Base-by-base conservation (phyloP, 2,888 invertebrate genomes). In the Watsonalla binaria region DNA sequence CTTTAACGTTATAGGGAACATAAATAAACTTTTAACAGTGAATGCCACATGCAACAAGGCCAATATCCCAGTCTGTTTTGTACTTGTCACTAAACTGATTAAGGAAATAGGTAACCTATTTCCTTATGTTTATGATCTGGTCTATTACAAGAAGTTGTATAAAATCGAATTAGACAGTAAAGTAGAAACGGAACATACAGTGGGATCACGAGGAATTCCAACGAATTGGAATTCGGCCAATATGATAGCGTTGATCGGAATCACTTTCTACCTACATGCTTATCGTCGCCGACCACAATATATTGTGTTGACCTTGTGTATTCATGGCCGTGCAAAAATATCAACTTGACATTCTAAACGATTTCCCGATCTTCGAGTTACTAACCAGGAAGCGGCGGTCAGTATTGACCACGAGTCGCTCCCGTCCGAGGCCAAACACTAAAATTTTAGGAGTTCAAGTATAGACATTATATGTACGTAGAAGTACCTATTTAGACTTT, bases 301-400 rank as follows among this genome's bases (percentile, higher is more conserved):
- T 83, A 82, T 76, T 74, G 72, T 68, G 62, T 58, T 70, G 84
- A 80, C 90, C 90, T 90, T 89, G 87, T 79, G 72, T 76, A 65
- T 82, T 86, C 89, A 88, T 72, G 87, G 89, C 73, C 86, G 80
- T 74, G 86, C 87, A 85, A 88, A 90, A 90, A 89, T 90, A 90
- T 84, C 86, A 82, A 84, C 80, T 80, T 87, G 85, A 87, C 87
- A 88, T 88, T 88, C 86, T 84, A 87, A 82, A 83, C 78, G 82
- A 84, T 87, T 87, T 86, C 84, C 86, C 86, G 86, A 87, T 87
- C 82, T 82, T 81, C 78, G 76, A 81, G 82, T 82, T 79, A 82
- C 80, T 84, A 80, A 86, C 88, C 86, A 89, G 89, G 89, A 89
- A 89, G 83, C 81, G 68, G 59, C 69, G 78, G 78, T 78, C 80